A percentile compares a stretch with the other conserved stretches of the same genome.
Conservation (phyloP, 37 sponge, comb jelly and placozoan genomes). For the Axinella damicornis region DNA sequence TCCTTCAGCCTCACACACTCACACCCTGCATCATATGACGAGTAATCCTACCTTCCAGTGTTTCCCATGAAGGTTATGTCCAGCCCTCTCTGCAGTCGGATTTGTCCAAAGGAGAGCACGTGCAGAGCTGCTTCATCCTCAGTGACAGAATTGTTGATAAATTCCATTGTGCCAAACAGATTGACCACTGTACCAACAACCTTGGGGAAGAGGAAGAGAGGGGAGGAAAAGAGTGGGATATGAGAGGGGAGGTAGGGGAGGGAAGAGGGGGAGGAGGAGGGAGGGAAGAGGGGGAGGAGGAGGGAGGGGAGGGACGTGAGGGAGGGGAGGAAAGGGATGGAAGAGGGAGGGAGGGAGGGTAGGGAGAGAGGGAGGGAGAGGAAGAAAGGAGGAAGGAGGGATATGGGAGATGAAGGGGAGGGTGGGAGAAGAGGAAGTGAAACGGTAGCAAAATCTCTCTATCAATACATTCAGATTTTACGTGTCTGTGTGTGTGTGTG, state of each 20-base stretch:
- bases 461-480: too few relatives aligned
- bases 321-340: too few relatives aligned
- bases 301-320: too few relatives aligned
- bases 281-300: too few relatives aligned
- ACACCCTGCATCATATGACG: conserved; percentile 7
- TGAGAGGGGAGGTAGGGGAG: too few relatives aligned
- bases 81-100: neutral
- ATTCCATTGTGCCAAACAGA: conserved; percentile 19
- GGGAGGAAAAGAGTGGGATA: neutral
- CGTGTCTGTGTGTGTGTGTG: conserved; percentile 38
- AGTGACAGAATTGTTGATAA: conserved; percentile 24
- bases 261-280: too few relatives aligned
- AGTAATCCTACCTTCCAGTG: conserved; percentile 58
- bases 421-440: neutral
- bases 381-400: too few relatives aligned
- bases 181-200: conserved; percentile 51
- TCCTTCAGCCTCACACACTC: too few relatives aligned
- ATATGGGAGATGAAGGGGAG: too few relatives aligned
- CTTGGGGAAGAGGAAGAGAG: conserved; percentile 1
- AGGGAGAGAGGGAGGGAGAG: too few relatives aligned
- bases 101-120: conserved; percentile 60
- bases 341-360: too few relatives aligned
- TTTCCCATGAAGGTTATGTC: conserved; percentile 45
- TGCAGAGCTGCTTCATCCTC: conserved; percentile 30
- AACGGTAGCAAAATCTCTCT: too few relatives aligned